Evolutionary conservation across 1,140 invertebrate species (phyloP), one percentile per base, ranked within the genome.

Genomic region (Lithobius niger): DNA sequence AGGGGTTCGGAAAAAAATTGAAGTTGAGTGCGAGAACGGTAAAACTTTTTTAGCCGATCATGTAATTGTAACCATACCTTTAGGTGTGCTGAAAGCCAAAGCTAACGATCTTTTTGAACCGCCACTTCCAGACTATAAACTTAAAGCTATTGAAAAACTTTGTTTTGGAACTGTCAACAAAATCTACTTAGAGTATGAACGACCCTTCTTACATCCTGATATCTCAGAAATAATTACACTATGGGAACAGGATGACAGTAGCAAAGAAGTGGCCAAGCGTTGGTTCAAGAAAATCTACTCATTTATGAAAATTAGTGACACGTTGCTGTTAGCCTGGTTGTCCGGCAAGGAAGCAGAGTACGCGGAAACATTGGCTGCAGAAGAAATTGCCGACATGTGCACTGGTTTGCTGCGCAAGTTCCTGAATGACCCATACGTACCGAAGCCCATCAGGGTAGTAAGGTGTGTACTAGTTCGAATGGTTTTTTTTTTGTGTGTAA

Each of bases 101-200:
- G 78, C 78, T 59, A 68, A 73, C 53, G 77, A 77, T 21, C 70
- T 97, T 58, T 97, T 97, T 72, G 75, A 82, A 53, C 93, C 93
- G 10, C 66, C 77, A 24, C 73, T 97, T 59, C 87, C 90, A n/a
- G 76, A 82, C 43, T 80, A 83, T 58, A 95, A 95, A 75, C 67
- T 80, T 47, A 81, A 88, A 67, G 82, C 89, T 1, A 87, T 96
- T 63, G 77, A 89, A 44, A 78, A 80, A 69, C 71, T 96, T 52
- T 78, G 89, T 65, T 95, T 94, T 76, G 89, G 89, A 54, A 83
- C 86, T 27, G 88, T 96, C 21, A 82, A 95, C 73, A 96, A 96
- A 77, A 91, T 97, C 67, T 89, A 85, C 70, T 73, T 97, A 56
- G 84, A 89, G 69, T 97, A 94, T 71, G 86, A 92, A 51, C 76